These are phyloP conservation scores for Zaprionus gabonicus DNA, from an alignment of 1,140 invertebrate species.

Conservation along the genomic window DNA sequence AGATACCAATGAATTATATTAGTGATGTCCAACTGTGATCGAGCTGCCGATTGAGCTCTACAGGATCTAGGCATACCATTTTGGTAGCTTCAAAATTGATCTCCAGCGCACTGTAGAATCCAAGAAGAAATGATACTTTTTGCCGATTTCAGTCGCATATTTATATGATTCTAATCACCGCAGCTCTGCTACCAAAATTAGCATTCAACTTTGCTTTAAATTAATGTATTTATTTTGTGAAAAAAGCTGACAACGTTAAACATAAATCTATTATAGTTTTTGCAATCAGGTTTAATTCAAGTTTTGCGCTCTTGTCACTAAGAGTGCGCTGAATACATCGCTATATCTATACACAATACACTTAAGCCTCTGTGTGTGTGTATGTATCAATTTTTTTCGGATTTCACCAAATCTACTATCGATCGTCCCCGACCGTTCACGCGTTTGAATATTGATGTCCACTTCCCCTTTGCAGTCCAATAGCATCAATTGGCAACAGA, in stretches of 20 bases:
- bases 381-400: slow-evolving; percentile 2
- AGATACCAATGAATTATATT: slow-evolving; percentile 11
- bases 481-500: slow-evolving; percentile 29
- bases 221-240: slow-evolving; percentile 68
- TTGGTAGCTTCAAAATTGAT: slow-evolving; percentile 63
- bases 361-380: background rate
- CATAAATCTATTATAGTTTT: slow-evolving; percentile 79
- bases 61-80: slow-evolving; percentile 59
- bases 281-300: slow-evolving; percentile 72
- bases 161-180: slow-evolving; percentile 78
- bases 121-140: slow-evolving; percentile 77
- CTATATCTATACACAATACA: slow-evolving; percentile 3
- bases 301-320: slow-evolving; percentile 50
- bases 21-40: background rate
- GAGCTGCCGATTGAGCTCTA: background rate
- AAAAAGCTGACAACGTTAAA: slow-evolving; percentile 61
- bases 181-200: slow-evolving; percentile 59
- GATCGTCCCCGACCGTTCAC: slow-evolving; percentile 15
- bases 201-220: slow-evolving; percentile 71
- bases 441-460: slow-evolving; percentile 45
- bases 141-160: slow-evolving; percentile 56
- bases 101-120: slow-evolving; percentile 72
- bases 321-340: slow-evolving; percentile 16
- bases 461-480: slow-evolving; percentile 43
- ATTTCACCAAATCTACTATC: slow-evolving; percentile 22